Base-by-base conservation (phyloP, 2,797 vertebrate species). In the Acridotheres tristis region DNA sequence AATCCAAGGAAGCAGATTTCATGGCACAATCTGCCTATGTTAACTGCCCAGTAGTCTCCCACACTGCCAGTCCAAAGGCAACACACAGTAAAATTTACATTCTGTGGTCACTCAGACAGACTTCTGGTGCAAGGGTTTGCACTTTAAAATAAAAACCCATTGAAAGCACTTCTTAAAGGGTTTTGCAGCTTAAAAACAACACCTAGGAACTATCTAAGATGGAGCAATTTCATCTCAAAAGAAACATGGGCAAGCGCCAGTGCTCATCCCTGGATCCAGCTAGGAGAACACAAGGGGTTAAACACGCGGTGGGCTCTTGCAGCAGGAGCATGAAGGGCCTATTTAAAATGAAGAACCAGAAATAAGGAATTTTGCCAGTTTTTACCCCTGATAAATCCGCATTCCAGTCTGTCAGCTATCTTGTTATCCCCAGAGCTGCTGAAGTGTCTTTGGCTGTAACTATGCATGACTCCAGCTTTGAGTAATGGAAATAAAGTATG, bases 381-480 rank as follows among this genome's bases (percentile, higher is more conserved):
- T 97, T 97, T 93, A 85, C 95, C 96, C 94, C 95, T 95, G 94
- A 96, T 94, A 97, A 97, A 96, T 96, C 91, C 15, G 0, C 97
- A 97, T 98, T 97, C 97, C 97, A 95, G 96, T 95, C 96, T 96
- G 97, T 97, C 97, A 97, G 96, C 95, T 97, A 96, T 96, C 96
- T 97, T 97, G 97, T 97, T 97, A 98, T 97, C 96, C 95, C 91
- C 91, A 88, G 94, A 97, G 96, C 97, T 95, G 97, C 95, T 97
- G 96, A 97, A 97, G 97, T 97, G 96, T 97, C 96, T 97, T 95
- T 97, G 96, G 97, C 96, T 93, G 94, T 84, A 91, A 86, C 90
- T 66, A 72, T 40, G 90, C 94, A 95, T 96, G 92, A 94, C 97
- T 97, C 94, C 67, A 2, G 90, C 96, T 96, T 67, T 96, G 90